A percentile compares a stretch with the other conserved stretches of the same genome.
phyloP scores from a whole-genome alignment of 2,797 vertebrate genomes.

The Urophycis tenuis region DNA sequence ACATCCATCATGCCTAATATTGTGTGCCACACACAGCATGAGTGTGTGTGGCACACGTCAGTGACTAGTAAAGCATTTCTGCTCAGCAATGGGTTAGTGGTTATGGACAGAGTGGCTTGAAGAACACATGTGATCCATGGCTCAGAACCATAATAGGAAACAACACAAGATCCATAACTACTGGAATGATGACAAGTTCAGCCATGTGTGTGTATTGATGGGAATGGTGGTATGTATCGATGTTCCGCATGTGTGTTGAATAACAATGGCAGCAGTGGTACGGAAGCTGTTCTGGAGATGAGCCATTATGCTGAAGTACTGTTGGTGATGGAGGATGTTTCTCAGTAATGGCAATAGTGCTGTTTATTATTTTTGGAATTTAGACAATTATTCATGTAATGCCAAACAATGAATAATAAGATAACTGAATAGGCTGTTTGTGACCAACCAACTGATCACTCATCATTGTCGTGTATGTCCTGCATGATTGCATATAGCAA shows the following conservation, averaged over 20 bases:
- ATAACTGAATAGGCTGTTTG: background rate
- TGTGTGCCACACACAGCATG: conserved; percentile 22
- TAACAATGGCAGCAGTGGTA: conserved; percentile 12
- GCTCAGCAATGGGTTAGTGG: conserved; percentile 40
- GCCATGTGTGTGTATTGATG: conserved; percentile 1
- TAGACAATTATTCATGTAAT: background rate
- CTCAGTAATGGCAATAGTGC: background rate
- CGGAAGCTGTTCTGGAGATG: conserved; percentile 19
- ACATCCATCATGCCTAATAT: background rate
- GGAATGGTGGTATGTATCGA: background rate
- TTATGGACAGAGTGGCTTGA: conserved; percentile 40
- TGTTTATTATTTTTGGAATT: background rate
- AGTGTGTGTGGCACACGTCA: conserved; percentile 23
- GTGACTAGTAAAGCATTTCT: conserved; percentile 34
- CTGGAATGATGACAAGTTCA: background rate
- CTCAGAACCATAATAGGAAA: conserved; percentile 38
- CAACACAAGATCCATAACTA: conserved; percentile 24
- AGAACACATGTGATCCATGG: conserved; percentile 40
- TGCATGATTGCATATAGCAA: too few species aligned
- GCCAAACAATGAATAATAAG: background rate
- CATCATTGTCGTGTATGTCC: too few species aligned
- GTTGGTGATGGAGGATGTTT: conserved; percentile 11
- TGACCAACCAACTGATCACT: background rate
- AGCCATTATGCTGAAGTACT: conserved; percentile 4
- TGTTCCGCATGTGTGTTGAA: background rate